phyloP scores from a whole-genome alignment of 2,797 vertebrate species.

The Alca torda region DNA sequence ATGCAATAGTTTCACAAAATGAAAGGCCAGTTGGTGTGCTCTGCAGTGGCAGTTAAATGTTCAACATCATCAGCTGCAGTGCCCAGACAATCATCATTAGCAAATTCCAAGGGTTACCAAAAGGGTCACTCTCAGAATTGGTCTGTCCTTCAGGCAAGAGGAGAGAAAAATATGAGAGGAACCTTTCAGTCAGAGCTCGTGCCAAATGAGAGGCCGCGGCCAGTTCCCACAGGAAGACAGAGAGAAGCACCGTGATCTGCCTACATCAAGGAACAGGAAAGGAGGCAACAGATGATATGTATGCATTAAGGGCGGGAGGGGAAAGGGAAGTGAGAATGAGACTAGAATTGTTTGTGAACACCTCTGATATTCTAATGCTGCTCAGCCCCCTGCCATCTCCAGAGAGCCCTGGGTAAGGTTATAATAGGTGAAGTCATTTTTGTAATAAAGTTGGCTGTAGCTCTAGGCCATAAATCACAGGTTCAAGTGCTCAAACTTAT shows the following conservation, averaged over 20 bases:
- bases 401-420: slow-evolving; percentile 59
- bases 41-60: neutral
- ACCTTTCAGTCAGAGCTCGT: neutral
- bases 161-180: slow-evolving; percentile 6
- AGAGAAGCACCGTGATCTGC: neutral
- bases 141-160: neutral
- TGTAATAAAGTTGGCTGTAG: slow-evolving; percentile 74
- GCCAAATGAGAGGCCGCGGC: neutral
- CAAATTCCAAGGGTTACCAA: neutral
- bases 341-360: slow-evolving; percentile 59
- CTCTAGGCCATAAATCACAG: slow-evolving; percentile 74
- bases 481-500: slow-evolving; percentile 63
- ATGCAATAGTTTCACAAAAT: slow-evolving; percentile 52
- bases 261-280: slow-evolving; percentile 40
- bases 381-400: slow-evolving; percentile 51
- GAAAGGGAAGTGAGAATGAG: slow-evolving; percentile 28
- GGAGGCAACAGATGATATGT: slow-evolving; percentile 8
- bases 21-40: neutral
- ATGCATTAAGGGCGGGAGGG: neutral
- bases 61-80: neutral
- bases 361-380: slow-evolving; percentile 46
- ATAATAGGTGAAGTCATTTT: slow-evolving; percentile 75
- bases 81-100: neutral
- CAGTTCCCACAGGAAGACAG: slow-evolving; percentile 18
- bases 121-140: neutral